Conservation (phyloP, 2,797 vertebrate species). For the Micromesistius poutassou region DNA sequence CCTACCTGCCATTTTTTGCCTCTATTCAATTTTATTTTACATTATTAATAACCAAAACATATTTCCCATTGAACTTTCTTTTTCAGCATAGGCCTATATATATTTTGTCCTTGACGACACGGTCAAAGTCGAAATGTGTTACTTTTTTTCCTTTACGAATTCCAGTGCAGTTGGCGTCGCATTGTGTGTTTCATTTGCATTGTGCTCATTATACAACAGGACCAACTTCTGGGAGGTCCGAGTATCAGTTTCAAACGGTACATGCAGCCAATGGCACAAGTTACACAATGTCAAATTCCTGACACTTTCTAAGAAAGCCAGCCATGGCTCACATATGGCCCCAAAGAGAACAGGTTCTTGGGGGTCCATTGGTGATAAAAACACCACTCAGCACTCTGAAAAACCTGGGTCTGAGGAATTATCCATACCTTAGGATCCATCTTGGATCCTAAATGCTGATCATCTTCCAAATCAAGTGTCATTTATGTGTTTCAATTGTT, state of each 20-base stretch:
- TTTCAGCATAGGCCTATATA: neutral
- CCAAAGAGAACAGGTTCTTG: neutral
- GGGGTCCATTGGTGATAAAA: neutral
- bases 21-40: neutral
- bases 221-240: conserved; percentile 74
- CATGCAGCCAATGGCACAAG: conserved; percentile 75
- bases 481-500: no score
- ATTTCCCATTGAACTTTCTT: neutral
- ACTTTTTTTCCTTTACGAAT: neutral
- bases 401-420: neutral
- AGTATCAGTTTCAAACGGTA: conserved; percentile 75
- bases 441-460: no score
- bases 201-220: neutral
- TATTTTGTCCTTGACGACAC: neutral
- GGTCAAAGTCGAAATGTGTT: neutral
- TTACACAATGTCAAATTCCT: conserved; percentile 58
- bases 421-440: no score
- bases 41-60: neutral
- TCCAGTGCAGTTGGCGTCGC: neutral
- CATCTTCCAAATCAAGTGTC: no score
- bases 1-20: neutral
- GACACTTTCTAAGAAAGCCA: conserved; percentile 24
- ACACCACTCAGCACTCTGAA: neutral
- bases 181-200: neutral
- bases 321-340: conserved; percentile 15